Evolutionary conservation across 2,888 invertebrate genomes (phyloP).

Genomic region (Bellardia bayeri): DNA sequence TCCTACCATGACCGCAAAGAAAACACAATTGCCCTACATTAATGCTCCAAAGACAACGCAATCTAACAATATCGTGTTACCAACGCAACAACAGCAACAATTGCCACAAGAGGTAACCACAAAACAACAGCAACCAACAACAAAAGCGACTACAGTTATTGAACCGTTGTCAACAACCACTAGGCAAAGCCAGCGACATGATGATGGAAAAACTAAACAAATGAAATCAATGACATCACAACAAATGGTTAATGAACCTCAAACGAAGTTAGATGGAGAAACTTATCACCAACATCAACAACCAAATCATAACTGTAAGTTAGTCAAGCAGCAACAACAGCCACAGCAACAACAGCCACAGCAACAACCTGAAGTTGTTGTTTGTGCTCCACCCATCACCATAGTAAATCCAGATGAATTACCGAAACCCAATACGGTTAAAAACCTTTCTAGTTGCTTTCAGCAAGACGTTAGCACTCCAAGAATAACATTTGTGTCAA

Average conservation of each 20-base stretch:
- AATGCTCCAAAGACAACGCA: constrained; percentile 51
- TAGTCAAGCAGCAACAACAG: constrained; percentile 60
- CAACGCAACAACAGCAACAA: constrained; percentile 41
- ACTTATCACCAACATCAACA: constrained; percentile 53
- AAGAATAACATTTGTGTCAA: constrained; percentile 24
- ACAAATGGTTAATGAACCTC: constrained; percentile 69
- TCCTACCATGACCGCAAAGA: constrained; percentile 76
- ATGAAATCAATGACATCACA: constrained; percentile 85
- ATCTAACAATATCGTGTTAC: constrained; percentile 63
- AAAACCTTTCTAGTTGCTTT: constrained; percentile 80
- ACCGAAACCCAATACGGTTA: constrained; percentile 81
- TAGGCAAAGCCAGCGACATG: constrained; percentile 37
- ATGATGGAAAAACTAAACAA: constrained; percentile 27
- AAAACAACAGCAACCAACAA: constrained; percentile 56
- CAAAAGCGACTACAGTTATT: constrained; percentile 58
- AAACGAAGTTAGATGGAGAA: constrained; percentile 48
- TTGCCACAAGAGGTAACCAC: constrained; percentile 51
- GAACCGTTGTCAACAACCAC: constrained; percentile 68
- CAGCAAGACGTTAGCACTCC: constrained; percentile 34
- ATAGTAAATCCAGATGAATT: constrained; percentile 80
- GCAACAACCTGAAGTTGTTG: constrained; percentile 76
- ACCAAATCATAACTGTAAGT: constrained; percentile 24
- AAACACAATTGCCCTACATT: constrained; percentile 74
- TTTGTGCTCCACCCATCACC: constrained; percentile 80
- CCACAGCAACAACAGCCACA: constrained; percentile 20